Percentiles rank a stretch among this genome's conserved stretches.
Conservation (phyloP, 2,797 vertebrate species). For the Tapera naevia region DNA sequence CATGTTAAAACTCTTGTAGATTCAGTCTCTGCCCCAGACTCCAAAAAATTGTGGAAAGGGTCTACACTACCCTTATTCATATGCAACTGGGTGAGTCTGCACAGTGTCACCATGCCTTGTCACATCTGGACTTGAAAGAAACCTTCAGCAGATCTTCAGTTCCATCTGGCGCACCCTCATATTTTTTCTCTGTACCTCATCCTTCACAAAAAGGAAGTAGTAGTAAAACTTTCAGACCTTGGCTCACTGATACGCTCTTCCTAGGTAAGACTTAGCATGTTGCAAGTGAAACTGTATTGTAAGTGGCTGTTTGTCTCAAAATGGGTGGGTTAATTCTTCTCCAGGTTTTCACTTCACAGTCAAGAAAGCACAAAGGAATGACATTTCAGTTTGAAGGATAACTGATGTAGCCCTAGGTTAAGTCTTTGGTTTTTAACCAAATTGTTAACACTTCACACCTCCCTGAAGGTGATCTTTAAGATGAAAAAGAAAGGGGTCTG, state of each 20-base stretch:
- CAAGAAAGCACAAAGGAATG: background rate
- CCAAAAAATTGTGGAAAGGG: background rate
- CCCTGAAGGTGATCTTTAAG: background rate
- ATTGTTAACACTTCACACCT: background rate
- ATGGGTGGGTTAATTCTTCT: background rate
- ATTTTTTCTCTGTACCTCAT: background rate
- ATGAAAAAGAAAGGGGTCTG: background rate
- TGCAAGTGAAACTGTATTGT: background rate
- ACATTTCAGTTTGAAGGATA: background rate
- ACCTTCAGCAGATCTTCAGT: background rate
- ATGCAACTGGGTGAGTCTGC: accelerated
- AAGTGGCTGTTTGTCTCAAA: background rate
- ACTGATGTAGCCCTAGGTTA: background rate
- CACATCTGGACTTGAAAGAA: background rate
- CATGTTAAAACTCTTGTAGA: background rate
- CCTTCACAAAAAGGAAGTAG: background rate
- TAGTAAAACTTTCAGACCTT: background rate
- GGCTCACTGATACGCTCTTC: background rate
- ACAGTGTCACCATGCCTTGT: background rate
- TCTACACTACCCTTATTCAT: background rate
- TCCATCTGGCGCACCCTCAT: background rate
- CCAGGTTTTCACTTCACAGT: background rate
- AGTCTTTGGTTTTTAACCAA: background rate
- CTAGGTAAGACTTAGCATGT: background rate
- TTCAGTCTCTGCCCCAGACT: background rate